Percentiles rank a stretch among this genome's conserved stretches.
phyloP scores from a whole-genome alignment of 2,797 vertebrate genomes.

The Chrysolophus pictus region DNA sequence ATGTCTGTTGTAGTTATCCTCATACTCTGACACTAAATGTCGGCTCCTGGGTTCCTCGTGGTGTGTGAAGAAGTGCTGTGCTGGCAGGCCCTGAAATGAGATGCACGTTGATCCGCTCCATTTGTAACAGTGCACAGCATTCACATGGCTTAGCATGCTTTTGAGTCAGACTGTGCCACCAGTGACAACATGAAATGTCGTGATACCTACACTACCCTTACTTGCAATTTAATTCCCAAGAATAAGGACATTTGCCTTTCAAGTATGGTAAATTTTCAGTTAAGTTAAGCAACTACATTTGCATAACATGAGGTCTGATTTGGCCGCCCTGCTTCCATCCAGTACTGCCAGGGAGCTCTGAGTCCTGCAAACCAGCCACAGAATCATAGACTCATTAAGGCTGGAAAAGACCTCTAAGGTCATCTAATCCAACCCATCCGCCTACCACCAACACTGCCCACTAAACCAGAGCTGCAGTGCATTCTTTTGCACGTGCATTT shows the following conservation, averaged over 20 bases:
- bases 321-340: neutral
- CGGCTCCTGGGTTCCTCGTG: conserved; percentile 66
- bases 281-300: neutral
- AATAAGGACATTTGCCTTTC: neutral
- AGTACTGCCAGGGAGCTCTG: neutral
- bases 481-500: neutral
- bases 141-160: neutral
- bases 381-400: too few species aligned
- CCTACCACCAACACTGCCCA: too few species aligned
- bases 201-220: neutral
- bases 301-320: neutral
- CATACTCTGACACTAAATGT: conserved; percentile 80
- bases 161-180: neutral
- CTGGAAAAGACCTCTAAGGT: too few species aligned
- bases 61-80: conserved; percentile 77
- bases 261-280: neutral
- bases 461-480: neutral
- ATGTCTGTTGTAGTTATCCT: conserved; percentile 76
- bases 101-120: neutral
- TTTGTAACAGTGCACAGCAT: neutral
- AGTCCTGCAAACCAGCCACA: neutral
- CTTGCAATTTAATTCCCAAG: neutral
- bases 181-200: neutral
- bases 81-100: conserved; percentile 82
- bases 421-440: too few species aligned